phyloP scores from a whole-genome alignment of 2,797 vertebrate genomes.

The Myotis vivesi region DNA sequence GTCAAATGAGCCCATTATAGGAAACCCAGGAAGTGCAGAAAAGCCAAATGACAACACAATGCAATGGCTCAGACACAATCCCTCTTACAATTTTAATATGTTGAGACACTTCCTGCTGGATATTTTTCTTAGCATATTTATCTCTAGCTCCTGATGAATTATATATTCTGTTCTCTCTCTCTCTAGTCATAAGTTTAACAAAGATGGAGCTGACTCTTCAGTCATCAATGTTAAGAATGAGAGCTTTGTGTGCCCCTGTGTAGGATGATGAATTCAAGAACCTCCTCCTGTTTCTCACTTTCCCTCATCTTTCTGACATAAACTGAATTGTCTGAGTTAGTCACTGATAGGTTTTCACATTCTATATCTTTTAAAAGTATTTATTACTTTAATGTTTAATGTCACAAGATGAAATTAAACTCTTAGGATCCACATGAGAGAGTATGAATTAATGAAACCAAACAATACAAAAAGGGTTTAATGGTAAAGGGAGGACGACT shows the following conservation, averaged over 20 bases:
- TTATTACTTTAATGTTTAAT: slow-evolving; percentile 40
- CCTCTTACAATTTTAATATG: neutral
- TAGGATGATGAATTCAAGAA: neutral
- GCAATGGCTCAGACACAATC: neutral
- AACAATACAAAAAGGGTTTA: neutral
- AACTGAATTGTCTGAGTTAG: neutral
- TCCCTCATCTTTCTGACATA: neutral
- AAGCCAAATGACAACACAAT: neutral
- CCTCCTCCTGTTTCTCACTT: neutral
- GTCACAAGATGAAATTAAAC: slow-evolving; percentile 9
- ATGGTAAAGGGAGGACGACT: neutral
- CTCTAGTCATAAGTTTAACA: neutral
- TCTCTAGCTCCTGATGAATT: neutral
- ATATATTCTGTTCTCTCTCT: neutral
- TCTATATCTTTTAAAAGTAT: neutral
- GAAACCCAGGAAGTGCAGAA: neutral
- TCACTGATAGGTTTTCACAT: neutral
- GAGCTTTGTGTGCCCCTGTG: neutral
- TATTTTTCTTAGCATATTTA: neutral
- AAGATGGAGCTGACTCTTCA: neutral
- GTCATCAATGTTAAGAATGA: neutral
- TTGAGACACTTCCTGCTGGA: neutral
- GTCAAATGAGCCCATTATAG: neutral
- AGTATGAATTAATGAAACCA: neutral
- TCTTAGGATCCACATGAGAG: neutral